phyloP scores from a whole-genome alignment of 2,113 vertebrate species.

The Podarcis muralis region DNA sequence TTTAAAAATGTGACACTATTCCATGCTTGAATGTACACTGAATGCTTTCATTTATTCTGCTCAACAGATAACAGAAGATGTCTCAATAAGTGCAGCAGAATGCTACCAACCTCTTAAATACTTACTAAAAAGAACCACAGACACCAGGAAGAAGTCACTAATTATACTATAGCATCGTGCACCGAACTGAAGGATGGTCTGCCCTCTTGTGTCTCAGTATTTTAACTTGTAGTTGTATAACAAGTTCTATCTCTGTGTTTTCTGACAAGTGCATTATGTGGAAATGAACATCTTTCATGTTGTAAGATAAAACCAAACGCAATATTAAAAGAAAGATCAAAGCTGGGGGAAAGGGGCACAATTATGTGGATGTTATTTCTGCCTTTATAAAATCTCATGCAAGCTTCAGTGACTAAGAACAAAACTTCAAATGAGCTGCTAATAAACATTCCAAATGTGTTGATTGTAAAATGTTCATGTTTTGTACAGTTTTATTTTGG shows the following conservation, averaged over 20 bases:
- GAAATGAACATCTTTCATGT: conserved; percentile 50
- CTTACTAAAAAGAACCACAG: conserved; percentile 27
- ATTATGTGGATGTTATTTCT: conserved; percentile 47
- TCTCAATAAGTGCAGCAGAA: conserved; percentile 43
- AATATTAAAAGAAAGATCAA: conserved; percentile 41
- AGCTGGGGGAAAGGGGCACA: conserved; percentile 39
- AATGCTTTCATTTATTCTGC: conserved; percentile 59
- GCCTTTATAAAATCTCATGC: conserved; percentile 36
- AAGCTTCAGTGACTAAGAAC: conserved; percentile 52
- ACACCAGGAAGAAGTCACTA: not conserved
- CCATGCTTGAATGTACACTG: conserved; percentile 16
- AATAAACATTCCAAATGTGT: conserved; percentile 49
- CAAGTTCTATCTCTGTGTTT: conserved; percentile 14
- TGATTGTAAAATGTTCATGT: conserved; percentile 7
- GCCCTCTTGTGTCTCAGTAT: conserved; percentile 39
- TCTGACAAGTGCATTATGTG: conserved; percentile 58
- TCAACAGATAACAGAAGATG: conserved; percentile 68
- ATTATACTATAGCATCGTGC: conserved; percentile 10
- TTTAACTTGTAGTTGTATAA: conserved; percentile 33
- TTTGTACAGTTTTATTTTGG: conserved; percentile 27
- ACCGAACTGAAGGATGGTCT: not conserved
- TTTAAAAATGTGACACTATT: conserved; percentile 10
- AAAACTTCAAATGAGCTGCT: conserved; percentile 49
- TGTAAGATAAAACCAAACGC: conserved; percentile 43
- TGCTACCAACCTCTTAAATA: conserved; percentile 33